Evolutionary conservation across 92 coral and sea anemone genomes (phyloP).

Genomic region (Zoanthus gigantus): DNA sequence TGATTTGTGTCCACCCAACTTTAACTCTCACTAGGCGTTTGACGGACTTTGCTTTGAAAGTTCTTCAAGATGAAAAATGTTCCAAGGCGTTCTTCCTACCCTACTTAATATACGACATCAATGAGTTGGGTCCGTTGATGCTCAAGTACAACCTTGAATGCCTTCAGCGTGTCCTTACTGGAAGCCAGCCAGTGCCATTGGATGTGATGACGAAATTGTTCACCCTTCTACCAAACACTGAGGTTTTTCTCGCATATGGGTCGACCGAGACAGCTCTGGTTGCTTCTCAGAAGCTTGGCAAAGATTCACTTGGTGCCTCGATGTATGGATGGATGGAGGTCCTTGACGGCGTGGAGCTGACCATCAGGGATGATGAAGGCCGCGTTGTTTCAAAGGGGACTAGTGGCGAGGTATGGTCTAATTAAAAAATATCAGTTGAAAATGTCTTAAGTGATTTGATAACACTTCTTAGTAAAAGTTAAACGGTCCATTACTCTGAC

Average conservation of each 20-base stretch:
- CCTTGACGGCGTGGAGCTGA: background rate
- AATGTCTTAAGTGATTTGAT: background rate
- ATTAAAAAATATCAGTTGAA: too few species aligned
- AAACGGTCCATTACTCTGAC: too few species aligned
- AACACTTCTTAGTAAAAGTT: background rate
- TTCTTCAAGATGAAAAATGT: constrained; percentile 35
- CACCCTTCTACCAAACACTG: background rate
- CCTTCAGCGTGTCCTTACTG: background rate
- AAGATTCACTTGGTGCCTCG: background rate
- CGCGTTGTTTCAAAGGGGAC: background rate
- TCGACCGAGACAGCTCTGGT: background rate
- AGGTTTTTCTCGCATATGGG: background rate
- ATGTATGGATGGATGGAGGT: constrained; percentile 22
- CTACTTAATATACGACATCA: background rate
- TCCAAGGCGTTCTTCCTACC: background rate
- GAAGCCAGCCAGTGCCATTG: constrained; percentile 2
- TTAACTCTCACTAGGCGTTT: background rate
- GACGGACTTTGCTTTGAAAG: constrained; percentile 18
- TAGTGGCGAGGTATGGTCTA: constrained; percentile 2
- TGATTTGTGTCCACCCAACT: constrained; percentile 7
- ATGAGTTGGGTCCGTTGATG: background rate
- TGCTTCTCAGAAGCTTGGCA: background rate
- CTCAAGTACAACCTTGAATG: constrained; percentile 7
- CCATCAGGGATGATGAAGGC: constrained; percentile 17
- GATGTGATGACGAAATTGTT: background rate